Percentiles rank a stretch among this genome's conserved stretches.
These are phyloP conservation scores for Apodemia mormo DNA, from an alignment of 2,888 invertebrate species.

Conservation along the genomic window DNA sequence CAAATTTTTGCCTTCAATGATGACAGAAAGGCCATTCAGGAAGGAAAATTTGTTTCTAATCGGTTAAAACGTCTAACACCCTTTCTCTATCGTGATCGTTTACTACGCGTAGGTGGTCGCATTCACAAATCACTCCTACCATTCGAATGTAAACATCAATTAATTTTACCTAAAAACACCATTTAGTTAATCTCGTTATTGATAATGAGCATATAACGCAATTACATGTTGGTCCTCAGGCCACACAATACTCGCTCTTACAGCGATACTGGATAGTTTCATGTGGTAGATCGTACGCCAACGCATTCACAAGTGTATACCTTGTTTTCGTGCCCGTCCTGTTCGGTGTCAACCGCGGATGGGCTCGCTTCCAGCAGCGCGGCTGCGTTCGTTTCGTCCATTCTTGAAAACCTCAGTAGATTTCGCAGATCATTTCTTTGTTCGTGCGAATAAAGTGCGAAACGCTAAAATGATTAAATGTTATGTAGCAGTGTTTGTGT, in stretches of 20 bases:
- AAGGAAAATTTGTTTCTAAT: not conserved
- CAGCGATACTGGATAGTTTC: not conserved
- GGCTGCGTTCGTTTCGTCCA: not conserved
- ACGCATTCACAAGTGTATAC: not conserved
- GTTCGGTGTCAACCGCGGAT: not conserved
- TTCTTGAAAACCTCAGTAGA: not conserved
- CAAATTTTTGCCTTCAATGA: not conserved
- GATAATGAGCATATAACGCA: not conserved
- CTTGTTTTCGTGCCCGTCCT: not conserved
- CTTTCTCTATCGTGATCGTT: not conserved
- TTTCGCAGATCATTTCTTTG: not conserved
- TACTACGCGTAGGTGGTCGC: not conserved
- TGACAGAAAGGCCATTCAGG: not conserved
- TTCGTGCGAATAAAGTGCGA: not conserved
- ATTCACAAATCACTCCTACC: not conserved
- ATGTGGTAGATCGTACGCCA: not conserved
- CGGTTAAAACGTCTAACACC: not conserved
- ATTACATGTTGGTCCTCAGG: not conserved
- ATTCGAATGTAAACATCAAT: not conserved
- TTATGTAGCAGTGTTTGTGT: not conserved
- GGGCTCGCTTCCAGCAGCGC: not conserved
- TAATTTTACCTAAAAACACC: slow-evolving; percentile 1
- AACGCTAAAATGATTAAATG: slow-evolving; percentile 7
- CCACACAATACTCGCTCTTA: not conserved
- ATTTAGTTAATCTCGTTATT: not conserved